Conservation (phyloP, 2,888 invertebrate species). For the Euplexia lucipara region DNA sequence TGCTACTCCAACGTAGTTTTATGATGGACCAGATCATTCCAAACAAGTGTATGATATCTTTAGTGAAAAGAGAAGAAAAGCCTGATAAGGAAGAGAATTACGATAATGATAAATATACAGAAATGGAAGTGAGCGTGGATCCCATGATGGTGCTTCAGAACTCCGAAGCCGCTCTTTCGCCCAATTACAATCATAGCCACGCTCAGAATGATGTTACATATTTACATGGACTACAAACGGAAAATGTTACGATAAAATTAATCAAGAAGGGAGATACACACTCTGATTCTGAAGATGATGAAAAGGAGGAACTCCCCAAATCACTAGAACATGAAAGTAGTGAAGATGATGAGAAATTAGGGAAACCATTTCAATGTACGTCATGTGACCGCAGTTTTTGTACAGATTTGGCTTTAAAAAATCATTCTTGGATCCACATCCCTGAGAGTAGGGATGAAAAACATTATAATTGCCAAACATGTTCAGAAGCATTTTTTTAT, state of each 20-base stretch:
- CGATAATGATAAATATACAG: slow-evolving; percentile 81
- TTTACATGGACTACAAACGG: slow-evolving; percentile 74
- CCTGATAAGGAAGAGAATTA: slow-evolving; percentile 60
- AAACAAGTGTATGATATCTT: slow-evolving; percentile 39
- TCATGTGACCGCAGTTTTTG: slow-evolving; percentile 90
- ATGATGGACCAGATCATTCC: slow-evolving; percentile 84
- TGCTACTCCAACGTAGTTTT: slow-evolving; percentile 82
- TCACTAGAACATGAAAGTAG: slow-evolving; percentile 7
- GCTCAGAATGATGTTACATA: slow-evolving; percentile 72
- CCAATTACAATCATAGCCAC: slow-evolving; percentile 57
- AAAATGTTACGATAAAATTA: slow-evolving; percentile 82
- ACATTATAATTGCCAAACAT: slow-evolving; percentile 89
- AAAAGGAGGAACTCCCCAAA: slow-evolving; percentile 38
- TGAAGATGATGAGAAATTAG: slow-evolving; percentile 50
- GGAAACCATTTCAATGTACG: slow-evolving; percentile 90
- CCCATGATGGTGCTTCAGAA: slow-evolving; percentile 93
- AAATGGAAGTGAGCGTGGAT: slow-evolving; percentile 93
- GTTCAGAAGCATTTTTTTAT: slow-evolving; percentile 91
- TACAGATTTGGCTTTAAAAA: slow-evolving; percentile 91
- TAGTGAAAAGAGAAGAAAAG: slow-evolving; percentile 53
- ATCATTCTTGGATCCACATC: slow-evolving; percentile 91
- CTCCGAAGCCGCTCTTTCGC: slow-evolving; percentile 81
- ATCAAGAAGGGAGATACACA: slow-evolving; percentile 70
- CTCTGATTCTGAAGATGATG: slow-evolving; percentile 52
- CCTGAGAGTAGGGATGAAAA: slow-evolving; percentile 72